phyloP scores from a whole-genome alignment of 1,140 invertebrate species.

The Diabrotica undecimpunctata region DNA sequence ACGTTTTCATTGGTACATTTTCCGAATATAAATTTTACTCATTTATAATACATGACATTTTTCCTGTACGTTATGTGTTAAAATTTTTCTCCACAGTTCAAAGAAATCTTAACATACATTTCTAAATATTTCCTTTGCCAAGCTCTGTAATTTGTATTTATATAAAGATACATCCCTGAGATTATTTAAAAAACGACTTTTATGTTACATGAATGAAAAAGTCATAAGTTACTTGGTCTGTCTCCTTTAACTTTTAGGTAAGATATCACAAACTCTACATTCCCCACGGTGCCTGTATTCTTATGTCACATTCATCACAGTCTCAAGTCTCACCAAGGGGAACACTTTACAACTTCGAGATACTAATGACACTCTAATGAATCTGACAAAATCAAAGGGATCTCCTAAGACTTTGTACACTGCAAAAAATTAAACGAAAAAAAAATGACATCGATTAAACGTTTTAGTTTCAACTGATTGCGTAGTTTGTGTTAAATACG shows the following conservation, averaged over 20 bases:
- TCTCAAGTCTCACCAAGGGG: not conserved
- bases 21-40: too few relatives aligned
- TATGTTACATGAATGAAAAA: not conserved
- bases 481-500: too few relatives aligned
- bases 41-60: too few relatives aligned
- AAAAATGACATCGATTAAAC: too few relatives aligned
- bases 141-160: too few relatives aligned
- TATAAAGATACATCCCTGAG: too few relatives aligned
- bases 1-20: too few relatives aligned
- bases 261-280: not conserved
- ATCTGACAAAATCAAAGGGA: not conserved
- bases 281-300: not conserved
- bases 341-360: conserved; percentile 2
- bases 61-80: too few relatives aligned
- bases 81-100: too few relatives aligned
- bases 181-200: not conserved
- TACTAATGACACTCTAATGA: conserved; percentile 2
- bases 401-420: not conserved
- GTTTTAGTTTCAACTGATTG: too few relatives aligned
- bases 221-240: not conserved
- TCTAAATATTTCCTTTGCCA: too few relatives aligned
- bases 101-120: too few relatives aligned
- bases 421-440: not conserved
- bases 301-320: not conserved
- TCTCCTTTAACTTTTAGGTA: not conserved